These are phyloP conservation scores for Crocidura indochinensis DNA, from an alignment of 2,797 vertebrate genomes.

Conservation along the genomic window DNA sequence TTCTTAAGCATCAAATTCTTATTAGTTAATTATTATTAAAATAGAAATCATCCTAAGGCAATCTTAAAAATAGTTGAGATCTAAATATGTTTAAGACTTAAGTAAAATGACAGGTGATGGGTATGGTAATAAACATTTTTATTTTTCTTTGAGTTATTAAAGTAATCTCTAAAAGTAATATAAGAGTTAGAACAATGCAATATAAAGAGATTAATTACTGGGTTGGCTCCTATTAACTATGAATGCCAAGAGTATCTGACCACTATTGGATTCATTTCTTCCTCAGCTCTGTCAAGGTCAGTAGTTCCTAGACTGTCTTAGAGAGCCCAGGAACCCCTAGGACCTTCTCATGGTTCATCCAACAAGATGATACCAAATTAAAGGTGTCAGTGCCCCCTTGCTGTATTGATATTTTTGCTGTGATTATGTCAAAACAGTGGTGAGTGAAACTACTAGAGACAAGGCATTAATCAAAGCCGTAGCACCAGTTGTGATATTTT, in stretches of 20 bases:
- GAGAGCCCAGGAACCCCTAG: background rate
- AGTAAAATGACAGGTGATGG: background rate
- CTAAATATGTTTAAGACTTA: conserved; percentile 19
- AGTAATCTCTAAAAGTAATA: conserved; percentile 22
- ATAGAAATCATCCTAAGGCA: background rate
- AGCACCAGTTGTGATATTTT: rapidly evolving
- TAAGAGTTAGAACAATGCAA: background rate
- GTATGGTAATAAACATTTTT: background rate
- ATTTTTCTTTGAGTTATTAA: conserved; percentile 7
- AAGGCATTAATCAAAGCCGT: background rate
- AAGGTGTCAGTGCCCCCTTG: background rate
- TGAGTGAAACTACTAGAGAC: background rate
- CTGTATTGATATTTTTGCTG: background rate
- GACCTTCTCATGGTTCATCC: background rate
- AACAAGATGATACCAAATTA: rapidly evolving
- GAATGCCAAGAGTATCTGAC: too few relatives aligned
- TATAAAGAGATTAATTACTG: background rate
- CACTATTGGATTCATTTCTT: background rate
- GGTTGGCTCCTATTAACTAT: background rate
- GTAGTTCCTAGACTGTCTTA: too few relatives aligned
- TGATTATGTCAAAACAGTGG: background rate
- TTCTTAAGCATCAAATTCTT: background rate
- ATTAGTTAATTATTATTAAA: conserved; percentile 24
- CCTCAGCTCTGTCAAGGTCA: background rate
- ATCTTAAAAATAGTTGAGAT: background rate